These are phyloP conservation scores for Trachelus stipa DNA, from an alignment of 2,888 invertebrate genomes.

Conservation along the genomic window DNA sequence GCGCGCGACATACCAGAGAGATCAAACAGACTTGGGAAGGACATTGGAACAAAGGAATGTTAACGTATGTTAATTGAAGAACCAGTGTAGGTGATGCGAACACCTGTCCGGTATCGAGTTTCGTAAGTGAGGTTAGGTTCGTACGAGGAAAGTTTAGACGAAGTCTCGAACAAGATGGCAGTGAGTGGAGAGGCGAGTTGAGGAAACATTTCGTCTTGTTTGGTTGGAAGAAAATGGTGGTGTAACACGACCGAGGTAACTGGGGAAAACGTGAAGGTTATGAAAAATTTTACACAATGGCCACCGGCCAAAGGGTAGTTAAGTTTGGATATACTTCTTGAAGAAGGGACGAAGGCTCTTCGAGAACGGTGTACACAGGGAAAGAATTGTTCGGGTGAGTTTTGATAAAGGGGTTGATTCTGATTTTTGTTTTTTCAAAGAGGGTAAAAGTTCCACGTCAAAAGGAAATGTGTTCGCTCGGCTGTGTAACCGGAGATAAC, in stretches of 20 bases:
- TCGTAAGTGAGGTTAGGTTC: constrained; percentile 10
- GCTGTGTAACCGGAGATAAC: background rate
- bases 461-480: background rate
- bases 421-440: background rate
- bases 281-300: background rate
- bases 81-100: constrained; percentile 29
- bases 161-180: background rate
- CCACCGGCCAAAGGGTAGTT: background rate
- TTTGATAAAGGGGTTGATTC: background rate
- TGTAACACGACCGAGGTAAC: background rate
- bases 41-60: background rate
- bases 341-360: background rate
- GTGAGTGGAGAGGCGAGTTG: background rate
- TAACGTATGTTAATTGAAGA: constrained; percentile 31
- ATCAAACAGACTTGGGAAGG: background rate
- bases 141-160: background rate
- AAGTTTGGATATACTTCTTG: background rate
- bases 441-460: background rate
- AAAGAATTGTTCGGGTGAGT: background rate
- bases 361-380: background rate
- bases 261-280: background rate
- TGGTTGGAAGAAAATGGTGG: background rate
- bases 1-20: constrained; percentile 5
- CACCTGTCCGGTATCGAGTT: constrained; percentile 50
- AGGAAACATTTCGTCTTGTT: background rate